Evolutionary conservation across 2,797 vertebrate species (phyloP).

Genomic region (Sebastes flavidus): DNA sequence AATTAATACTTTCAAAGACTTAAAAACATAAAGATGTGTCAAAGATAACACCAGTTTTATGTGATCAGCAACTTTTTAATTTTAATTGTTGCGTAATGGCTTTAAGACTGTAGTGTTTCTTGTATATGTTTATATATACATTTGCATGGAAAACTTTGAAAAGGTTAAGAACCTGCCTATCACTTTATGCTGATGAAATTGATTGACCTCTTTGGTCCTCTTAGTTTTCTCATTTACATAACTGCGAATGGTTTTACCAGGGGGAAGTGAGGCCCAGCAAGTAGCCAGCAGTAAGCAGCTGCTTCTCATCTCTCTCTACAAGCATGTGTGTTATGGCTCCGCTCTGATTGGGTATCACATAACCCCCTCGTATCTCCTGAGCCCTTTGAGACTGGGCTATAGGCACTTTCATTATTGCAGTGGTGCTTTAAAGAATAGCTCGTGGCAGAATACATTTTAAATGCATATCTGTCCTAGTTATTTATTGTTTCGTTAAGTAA

Average conservation of each 20-base stretch:
- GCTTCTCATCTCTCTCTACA: slow-evolving; percentile 69
- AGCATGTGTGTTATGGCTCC: slow-evolving; percentile 67
- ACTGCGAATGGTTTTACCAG: slow-evolving; percentile 49
- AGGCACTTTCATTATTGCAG: slow-evolving; percentile 56
- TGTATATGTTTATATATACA: background rate
- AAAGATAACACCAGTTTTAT: background rate
- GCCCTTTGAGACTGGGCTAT: slow-evolving; percentile 38
- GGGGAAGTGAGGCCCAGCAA: slow-evolving; percentile 43
- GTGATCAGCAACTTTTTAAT: background rate
- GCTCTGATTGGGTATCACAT: slow-evolving; percentile 70
- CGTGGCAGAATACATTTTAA: slow-evolving; percentile 28
- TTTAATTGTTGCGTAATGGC: background rate
- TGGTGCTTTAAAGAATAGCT: slow-evolving; percentile 23
- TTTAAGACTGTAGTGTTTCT: background rate
- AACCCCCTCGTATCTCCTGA: slow-evolving; percentile 60
- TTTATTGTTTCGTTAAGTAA: slow-evolving; percentile 13
- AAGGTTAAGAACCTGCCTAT: background rate
- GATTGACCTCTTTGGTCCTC: slow-evolving; percentile 18
- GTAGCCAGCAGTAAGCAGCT: slow-evolving; percentile 71
- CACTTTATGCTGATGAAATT: background rate
- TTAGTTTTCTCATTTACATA: slow-evolving; percentile 49
- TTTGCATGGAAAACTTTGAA: background rate
- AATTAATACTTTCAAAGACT: background rate
- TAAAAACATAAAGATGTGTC: background rate
- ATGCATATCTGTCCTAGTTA: background rate